Percentiles rank a stretch among this genome's conserved stretches.
These are phyloP conservation scores for Pipistrellus pygmaeus DNA, from an alignment of 2,797 vertebrate genomes.

Conservation along the genomic window DNA sequence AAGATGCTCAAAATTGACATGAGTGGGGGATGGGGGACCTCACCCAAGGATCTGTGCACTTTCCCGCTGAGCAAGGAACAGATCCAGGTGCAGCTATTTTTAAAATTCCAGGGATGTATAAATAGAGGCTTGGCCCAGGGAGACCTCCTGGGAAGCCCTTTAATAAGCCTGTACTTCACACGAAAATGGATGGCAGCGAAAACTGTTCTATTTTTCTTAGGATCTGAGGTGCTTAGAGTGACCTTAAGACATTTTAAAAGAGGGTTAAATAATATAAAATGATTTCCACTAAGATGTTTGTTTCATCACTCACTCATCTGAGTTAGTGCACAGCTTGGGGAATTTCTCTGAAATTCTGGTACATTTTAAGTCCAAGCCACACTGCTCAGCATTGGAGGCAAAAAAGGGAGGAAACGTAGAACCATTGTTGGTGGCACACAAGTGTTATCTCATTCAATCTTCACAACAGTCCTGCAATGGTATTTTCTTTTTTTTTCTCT, in stretches of 20 bases:
- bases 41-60: not conserved
- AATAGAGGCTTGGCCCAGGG: conserved; percentile 70
- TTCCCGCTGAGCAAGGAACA: not conserved
- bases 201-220: conserved; percentile 77
- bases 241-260: conserved; percentile 77
- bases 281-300: conserved; percentile 78
- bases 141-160: conserved; percentile 79
- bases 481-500: too few species aligned
- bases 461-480: not conserved
- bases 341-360: conserved; percentile 31
- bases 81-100: conserved; percentile 64
- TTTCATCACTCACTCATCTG: conserved; percentile 63
- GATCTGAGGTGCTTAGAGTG: conserved; percentile 73
- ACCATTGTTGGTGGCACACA: not conserved
- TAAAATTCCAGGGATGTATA: conserved; percentile 78
- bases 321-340: not conserved
- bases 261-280: conserved; percentile 69
- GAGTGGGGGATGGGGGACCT: not conserved
- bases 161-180: conserved; percentile 82
- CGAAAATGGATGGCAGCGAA: conserved; percentile 76
- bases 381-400: not conserved
- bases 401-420: not conserved
- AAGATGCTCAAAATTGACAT: conserved; percentile 60
- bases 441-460: not conserved
- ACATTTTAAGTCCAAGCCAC: not conserved